A percentile compares a stretch with the other conserved stretches of the same genome.
Conservation (phyloP, 2,113 vertebrate genomes). For the Chunga burmeisteri region DNA sequence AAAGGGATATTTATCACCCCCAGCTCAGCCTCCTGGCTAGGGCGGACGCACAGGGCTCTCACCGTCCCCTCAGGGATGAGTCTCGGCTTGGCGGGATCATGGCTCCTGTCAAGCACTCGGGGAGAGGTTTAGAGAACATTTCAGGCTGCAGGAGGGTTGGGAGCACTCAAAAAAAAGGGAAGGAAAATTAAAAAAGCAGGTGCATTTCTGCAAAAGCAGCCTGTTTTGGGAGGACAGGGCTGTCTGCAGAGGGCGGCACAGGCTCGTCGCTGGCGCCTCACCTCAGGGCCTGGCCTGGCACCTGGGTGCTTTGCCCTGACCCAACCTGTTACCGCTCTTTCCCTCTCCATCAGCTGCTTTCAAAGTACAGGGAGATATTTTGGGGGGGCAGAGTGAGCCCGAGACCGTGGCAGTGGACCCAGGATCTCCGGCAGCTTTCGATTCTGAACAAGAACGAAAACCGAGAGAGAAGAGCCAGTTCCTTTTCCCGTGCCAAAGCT, state of each 20-base stretch:
- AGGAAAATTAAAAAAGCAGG: neutral
- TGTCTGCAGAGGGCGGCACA: constrained; percentile 45
- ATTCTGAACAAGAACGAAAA: constrained; percentile 19
- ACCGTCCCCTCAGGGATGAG: neutral
- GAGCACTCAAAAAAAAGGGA: rapidly evolving
- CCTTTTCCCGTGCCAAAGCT: neutral
- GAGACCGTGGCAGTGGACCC: neutral
- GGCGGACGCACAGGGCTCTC: neutral
- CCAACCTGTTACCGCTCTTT: neutral
- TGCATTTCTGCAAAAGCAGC: neutral
- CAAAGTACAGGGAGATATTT: neutral
- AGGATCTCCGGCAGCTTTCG: neutral
- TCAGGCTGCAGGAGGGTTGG: rapidly evolving
- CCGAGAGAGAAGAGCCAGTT: neutral
- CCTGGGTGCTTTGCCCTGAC: neutral
- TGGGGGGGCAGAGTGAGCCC: neutral
- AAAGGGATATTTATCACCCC: neutral
- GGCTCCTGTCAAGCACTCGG: neutral
- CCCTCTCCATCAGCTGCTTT: neutral
- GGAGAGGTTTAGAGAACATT: neutral
- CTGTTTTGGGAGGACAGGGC: neutral
- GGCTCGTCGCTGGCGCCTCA: rapidly evolving
- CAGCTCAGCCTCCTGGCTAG: neutral
- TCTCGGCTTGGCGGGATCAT: neutral
- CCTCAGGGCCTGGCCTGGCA: neutral